Conservation (phyloP, 92 coral and sea anemone species). For the Parazoanthus darwini region DNA sequence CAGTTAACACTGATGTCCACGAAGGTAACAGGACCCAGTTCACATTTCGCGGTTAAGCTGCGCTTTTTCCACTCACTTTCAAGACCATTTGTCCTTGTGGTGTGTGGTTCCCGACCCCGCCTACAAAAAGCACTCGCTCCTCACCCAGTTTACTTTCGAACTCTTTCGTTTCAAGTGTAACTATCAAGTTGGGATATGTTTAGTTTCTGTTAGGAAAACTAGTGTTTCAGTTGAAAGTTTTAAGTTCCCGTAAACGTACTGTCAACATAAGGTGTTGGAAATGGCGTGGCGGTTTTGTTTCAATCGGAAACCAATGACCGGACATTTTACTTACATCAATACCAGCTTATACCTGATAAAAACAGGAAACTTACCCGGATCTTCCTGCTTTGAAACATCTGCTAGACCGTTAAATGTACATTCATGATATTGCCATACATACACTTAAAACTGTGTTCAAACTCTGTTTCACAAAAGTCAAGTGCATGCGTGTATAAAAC, state of each 20-base stretch:
- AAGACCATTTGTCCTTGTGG: constrained; percentile 3
- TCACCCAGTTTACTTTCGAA: too few species aligned
- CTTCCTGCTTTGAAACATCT: constrained; percentile 7
- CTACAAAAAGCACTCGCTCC: too few species aligned
- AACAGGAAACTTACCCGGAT: background rate
- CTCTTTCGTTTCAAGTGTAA: too few species aligned
- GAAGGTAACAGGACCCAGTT: background rate
- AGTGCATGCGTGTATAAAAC: too few species aligned
- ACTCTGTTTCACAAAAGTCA: too few species aligned
- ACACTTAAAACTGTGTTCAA: too few species aligned
- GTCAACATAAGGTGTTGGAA: background rate
- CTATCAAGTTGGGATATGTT: background rate
- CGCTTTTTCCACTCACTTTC: background rate
- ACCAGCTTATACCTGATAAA: background rate
- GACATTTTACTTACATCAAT: background rate
- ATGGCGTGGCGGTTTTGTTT: background rate
- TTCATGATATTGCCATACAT: too few species aligned
- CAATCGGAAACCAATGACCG: background rate
- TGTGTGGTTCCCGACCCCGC: constrained; percentile 15
- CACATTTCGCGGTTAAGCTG: background rate
- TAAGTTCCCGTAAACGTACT: background rate
- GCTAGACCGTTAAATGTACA: background rate
- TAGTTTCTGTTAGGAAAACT: background rate
- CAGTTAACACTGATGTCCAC: background rate
- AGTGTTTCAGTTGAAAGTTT: background rate